Evolutionary conservation across 1,140 invertebrate species (phyloP), one percentile per base, ranked within the genome.

Genomic region (Muscidifurax raptorellus): DNA sequence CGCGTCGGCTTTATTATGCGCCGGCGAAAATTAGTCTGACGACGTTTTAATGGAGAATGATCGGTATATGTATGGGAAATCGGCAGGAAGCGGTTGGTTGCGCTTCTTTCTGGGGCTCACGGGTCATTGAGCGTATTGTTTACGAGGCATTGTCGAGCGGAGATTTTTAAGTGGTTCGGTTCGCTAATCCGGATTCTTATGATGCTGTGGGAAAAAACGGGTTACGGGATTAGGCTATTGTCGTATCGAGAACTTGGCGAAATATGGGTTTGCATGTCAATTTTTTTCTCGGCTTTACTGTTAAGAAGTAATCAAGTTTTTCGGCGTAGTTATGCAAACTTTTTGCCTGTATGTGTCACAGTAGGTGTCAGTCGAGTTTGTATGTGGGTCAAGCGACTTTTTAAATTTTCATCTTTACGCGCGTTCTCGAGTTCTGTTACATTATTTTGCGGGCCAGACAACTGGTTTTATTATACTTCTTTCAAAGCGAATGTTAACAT

Each of bases 1-100:
- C 22, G 71, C 71, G 22, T 32, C 15, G 71, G 32, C 28, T 74
- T 74, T n/a, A 74, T 36, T 74, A 74, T n/a, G n/a, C 71, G 15
- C 28, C 28, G 12, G 71, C 32, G 32, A 74, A 40, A 40, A 74
- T 40, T 74, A 74, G 15, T 15, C 71, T 22, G 71, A 22, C 32
- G 32, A 36, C 22, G 15, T n/a, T 74, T 40, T 32, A 32, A 74
- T 74, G 67, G 3, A 40, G 12, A n/a, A n/a, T n/a, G n/a, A n/a
- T n/a, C 18, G 22, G 18, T 4, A 1, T 2, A 22, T 22, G 52
- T 59, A 59, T 59, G 52, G 22, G 22, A 59, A 59, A 59, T 59
- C 52, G 52, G 52, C 52, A n/a, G 52, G 52, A 59, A 59, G 22
- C 9, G 18, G 18, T 7, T 22, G 22, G 18, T 59, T 47, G 15